Evolutionary conservation across 2,888 invertebrate genomes (phyloP), one percentile per base, ranked within the genome.

Genomic region (Conomelus anceps): DNA sequence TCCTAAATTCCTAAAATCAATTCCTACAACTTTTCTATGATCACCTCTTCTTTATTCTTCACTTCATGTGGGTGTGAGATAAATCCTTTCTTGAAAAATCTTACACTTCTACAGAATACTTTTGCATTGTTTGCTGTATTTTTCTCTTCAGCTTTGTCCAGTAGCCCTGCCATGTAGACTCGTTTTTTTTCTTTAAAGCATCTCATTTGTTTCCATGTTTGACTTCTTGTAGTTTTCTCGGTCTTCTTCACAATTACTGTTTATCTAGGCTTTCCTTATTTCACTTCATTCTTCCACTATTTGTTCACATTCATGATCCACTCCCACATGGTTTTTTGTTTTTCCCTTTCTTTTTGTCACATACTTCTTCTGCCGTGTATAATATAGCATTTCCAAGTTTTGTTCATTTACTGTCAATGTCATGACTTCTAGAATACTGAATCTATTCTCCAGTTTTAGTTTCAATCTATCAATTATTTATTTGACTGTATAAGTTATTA

Each of bases 291-390:
- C n/a, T n/a, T n/a, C n/a, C n/a, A n/a, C n/a, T n/a, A n/a, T n/a
- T n/a, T n/a, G n/a, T n/a, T n/a, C n/a, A n/a, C n/a, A n/a, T n/a
- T n/a, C n/a, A n/a, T n/a, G n/a, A n/a, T n/a, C n/a, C n/a, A n/a
- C n/a, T n/a, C n/a, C n/a, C n/a, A n/a, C 88, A 88, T 13, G 88
- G 88, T 88, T 86, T 89, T 89, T 88, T 89, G 13, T 84, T 84
- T 63, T 6, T 89, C 41, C 29, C 84, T 86, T 88, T 88, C 24
- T 88, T 88, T 23, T 84, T 88, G 11, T 86, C 89, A 86, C 88
- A 88, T 4, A 89, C 88, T 86, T 88, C 88, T 41, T 86, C 86
- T 22, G 41, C 88, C 22, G 88, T 29, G 22, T 88, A 23, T 88
- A 63, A 13, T 11, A 88, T 22, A 29, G 22, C 26, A 22, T 29